These are phyloP conservation scores for Percopsis omiscomaycus DNA, from an alignment of 2,797 vertebrate genomes.

Conservation along the genomic window DNA sequence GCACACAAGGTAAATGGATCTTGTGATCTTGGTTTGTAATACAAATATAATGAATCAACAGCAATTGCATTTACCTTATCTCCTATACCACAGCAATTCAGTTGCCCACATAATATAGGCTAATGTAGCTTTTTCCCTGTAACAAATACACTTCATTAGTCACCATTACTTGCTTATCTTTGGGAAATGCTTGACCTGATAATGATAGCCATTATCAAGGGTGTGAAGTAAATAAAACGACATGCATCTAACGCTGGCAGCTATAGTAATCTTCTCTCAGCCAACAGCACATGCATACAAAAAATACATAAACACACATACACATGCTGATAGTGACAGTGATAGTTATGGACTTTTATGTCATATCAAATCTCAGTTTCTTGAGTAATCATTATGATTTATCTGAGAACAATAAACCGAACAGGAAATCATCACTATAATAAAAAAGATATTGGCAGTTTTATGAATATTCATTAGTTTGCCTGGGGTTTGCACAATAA, in stretches of 20 bases:
- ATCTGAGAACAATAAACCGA: conserved; percentile 46
- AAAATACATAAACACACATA: conserved; percentile 1
- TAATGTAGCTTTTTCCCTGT: not conserved
- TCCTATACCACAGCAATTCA: conserved; percentile 26
- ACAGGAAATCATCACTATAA: conserved; percentile 40
- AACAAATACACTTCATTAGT: conserved; percentile 25
- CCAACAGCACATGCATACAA: conserved; percentile 15
- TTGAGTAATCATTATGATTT: conserved; percentile 43
- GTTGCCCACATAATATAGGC: not conserved
- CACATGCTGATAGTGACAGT: not conserved
- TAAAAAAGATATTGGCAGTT: conserved; percentile 40
- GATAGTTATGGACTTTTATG: not conserved
- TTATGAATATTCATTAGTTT: conserved; percentile 66
- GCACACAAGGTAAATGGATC: conserved; percentile 82
- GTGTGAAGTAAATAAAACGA: conserved; percentile 38
- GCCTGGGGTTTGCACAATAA: conserved; percentile 44
- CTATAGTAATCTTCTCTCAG: conserved; percentile 10
- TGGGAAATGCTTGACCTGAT: conserved; percentile 29
- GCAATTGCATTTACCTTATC: conserved; percentile 25
- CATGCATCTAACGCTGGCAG: conserved; percentile 19
- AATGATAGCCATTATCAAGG: conserved; percentile 34
- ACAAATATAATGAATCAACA: conserved; percentile 23
- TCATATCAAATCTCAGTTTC: conserved; percentile 23
- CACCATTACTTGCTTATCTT: conserved; percentile 7
- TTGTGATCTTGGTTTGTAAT: conserved; percentile 22